Percentiles rank a stretch among this genome's conserved stretches.
Conservation (phyloP, 2,113 vertebrate genomes). For the Gobio gobio region DNA sequence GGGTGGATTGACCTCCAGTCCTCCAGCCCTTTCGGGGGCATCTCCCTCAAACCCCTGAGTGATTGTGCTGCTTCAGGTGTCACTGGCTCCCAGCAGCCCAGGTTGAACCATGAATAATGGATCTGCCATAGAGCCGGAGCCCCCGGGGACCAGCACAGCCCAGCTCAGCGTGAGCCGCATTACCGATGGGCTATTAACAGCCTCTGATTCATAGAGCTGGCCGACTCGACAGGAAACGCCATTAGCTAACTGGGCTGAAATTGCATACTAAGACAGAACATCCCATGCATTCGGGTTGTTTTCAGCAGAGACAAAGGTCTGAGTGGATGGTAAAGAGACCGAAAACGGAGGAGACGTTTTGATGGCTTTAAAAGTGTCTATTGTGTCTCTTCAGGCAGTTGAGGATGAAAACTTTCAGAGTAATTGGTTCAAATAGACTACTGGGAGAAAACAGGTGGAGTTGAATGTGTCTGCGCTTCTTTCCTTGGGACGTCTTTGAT, state of each 20-base stretch:
- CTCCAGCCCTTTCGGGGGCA: slow-evolving; percentile 59
- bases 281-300: slow-evolving; percentile 7
- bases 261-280: slow-evolving; percentile 55
- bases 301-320: slow-evolving; percentile 18
- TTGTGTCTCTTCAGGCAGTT: background rate
- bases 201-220: slow-evolving; percentile 74
- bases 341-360: background rate
- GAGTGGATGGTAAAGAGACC: background rate
- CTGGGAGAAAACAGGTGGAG: background rate
- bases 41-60: slow-evolving; percentile 70
- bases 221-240: slow-evolving; percentile 64
- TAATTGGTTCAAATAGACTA: slow-evolving; percentile 18
- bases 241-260: slow-evolving; percentile 61
- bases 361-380: background rate
- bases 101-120: slow-evolving; percentile 81
- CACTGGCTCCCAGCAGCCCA: slow-evolving; percentile 76
- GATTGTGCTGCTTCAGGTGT: slow-evolving; percentile 77
- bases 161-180: slow-evolving; percentile 75
- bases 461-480: background rate
- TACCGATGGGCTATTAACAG: slow-evolving; percentile 79
- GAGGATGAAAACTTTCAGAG: background rate
- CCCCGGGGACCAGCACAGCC: slow-evolving; percentile 70
- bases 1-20: slow-evolving; percentile 49
- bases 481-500: slow-evolving; percentile 14
- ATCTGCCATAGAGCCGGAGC: slow-evolving; percentile 70